phyloP scores from a whole-genome alignment of 1,140 invertebrate genomes.

The Globodera rostochiensis region DNA sequence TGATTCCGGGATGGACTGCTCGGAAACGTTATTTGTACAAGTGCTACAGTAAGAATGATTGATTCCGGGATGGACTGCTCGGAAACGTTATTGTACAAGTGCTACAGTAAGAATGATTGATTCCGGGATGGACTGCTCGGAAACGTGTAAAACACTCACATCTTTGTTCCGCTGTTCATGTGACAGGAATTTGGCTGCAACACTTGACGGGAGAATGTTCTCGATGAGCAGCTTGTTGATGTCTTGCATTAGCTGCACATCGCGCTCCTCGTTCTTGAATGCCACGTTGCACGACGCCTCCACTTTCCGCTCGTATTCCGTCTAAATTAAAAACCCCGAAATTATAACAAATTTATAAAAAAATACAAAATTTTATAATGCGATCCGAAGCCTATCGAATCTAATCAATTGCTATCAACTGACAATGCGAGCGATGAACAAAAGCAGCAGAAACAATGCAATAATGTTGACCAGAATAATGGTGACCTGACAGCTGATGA shows the following conservation, averaged over 20 bases:
- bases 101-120: too few relatives aligned
- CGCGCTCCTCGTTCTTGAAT: conserved; percentile 80
- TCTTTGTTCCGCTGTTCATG: conserved; percentile 64
- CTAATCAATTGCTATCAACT: conserved; percentile 24
- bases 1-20: too few relatives aligned
- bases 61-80: too few relatives aligned
- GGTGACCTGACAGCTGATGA: conserved; percentile 61
- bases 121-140: too few relatives aligned
- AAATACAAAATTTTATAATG: too few relatives aligned
- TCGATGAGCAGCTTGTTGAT: conserved; percentile 85
- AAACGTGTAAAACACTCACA: conserved; percentile 49
- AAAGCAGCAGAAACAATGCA: conserved; percentile 56
- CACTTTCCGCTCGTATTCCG: conserved; percentile 64
- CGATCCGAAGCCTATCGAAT: too few relatives aligned
- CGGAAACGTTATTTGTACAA: too few relatives aligned
- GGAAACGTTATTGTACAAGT: not conserved
- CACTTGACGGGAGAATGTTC: conserved; percentile 87
- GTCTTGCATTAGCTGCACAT: conserved; percentile 85
- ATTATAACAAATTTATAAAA: too few relatives aligned
- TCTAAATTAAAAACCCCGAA: conserved; percentile 40
- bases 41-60: too few relatives aligned
- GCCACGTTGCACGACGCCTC: conserved; percentile 62
- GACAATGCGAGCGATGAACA: conserved; percentile 65
- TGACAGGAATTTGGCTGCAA: conserved; percentile 87
- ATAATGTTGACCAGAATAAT: conserved; percentile 59